Percentiles rank a stretch among this genome's conserved stretches.
Conservation (phyloP, 1,140 invertebrate species). For the Diachasma alloeum region DNA sequence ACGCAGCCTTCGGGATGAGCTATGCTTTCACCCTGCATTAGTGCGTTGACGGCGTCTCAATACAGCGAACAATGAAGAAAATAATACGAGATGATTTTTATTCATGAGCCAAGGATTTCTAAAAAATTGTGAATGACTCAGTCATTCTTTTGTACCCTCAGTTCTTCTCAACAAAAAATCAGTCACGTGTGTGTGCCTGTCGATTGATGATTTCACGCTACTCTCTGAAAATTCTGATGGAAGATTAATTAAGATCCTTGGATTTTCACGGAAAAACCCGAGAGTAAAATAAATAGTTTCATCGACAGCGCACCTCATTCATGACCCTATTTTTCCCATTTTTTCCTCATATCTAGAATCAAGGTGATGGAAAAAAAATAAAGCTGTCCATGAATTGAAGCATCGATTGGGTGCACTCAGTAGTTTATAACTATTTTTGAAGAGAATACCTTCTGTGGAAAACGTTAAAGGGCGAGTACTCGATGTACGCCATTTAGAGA, state of each 20-base stretch:
- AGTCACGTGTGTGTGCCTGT: background rate
- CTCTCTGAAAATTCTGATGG: background rate
- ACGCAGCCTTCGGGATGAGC: no score
- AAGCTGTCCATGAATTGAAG: background rate
- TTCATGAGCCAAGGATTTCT: background rate
- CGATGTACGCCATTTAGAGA: no score
- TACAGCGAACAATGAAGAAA: background rate
- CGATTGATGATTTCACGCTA: background rate
- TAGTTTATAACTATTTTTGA: background rate
- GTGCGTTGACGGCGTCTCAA: no score
- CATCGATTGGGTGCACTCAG: background rate
- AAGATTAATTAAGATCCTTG: background rate
- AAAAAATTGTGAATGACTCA: background rate
- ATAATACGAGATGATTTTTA: background rate
- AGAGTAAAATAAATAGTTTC: background rate
- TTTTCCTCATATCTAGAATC: background rate
- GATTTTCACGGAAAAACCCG: background rate
- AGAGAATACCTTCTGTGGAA: background rate
- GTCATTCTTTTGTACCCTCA: background rate
- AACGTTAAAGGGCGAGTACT: background rate
- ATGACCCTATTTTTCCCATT: background rate
- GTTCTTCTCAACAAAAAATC: background rate
- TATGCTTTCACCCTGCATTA: no score
- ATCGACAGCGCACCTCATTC: background rate
- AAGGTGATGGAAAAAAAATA: background rate